A percentile compares a stretch with the other conserved stretches of the same genome.
Evolutionary conservation across 35 echinoderm and acorn worm species (phyloP).

Genomic region (Acanthaster planci): DNA sequence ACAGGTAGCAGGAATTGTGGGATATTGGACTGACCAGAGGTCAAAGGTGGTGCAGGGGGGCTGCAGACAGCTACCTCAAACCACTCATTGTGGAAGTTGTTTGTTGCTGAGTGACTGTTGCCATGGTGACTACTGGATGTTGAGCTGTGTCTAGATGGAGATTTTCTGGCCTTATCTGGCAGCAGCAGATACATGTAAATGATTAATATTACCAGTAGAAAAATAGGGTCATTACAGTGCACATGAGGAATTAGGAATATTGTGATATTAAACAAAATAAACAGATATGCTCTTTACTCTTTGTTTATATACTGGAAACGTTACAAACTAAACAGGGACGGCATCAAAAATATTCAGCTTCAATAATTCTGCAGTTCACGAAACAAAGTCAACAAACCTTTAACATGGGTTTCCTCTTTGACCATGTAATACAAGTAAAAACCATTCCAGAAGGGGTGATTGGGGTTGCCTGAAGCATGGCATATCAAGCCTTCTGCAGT

Average conservation of each 20-base stretch:
- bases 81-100: conserved; percentile 33
- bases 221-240: no score
- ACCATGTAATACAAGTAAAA: conserved; percentile 65
- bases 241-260: no score
- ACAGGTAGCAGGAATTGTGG: not conserved
- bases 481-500: conserved; percentile 33
- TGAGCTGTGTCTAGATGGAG: conserved; percentile 21
- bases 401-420: not conserved
- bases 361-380: no score
- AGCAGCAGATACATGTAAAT: no score
- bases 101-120: not conserved
- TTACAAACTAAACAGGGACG: no score
- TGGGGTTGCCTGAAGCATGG: conserved; percentile 43
- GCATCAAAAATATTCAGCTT: no score
- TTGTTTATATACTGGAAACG: no score
- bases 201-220: no score
- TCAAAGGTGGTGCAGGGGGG: not conserved
- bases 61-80: conserved; percentile 25
- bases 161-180: not conserved
- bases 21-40: not conserved
- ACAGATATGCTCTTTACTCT: no score
- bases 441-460: conserved; percentile 57
- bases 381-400: not conserved
- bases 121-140: not conserved
- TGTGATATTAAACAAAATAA: no score